Evolutionary conservation across 2,113 vertebrate genomes (phyloP), one percentile per base, ranked within the genome.

Genomic region (Toxotes chatareus): DNA sequence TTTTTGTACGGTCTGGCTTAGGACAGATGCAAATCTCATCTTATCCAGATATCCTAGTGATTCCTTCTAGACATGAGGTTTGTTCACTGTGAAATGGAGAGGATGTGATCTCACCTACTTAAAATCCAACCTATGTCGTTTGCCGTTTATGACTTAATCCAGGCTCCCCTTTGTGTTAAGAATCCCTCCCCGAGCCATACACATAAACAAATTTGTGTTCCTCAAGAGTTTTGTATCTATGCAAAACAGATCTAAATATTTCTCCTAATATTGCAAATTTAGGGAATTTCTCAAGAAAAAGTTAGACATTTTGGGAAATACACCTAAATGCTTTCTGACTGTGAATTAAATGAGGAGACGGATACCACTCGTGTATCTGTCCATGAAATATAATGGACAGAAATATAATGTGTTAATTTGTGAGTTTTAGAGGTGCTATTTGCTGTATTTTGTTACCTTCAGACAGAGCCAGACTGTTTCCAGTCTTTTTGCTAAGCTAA

Each of bases 41-140:
- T 78, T 51, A 61, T 78, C 42, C 69, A 75, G 17, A 76, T 84
- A 77, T 79, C 68, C 59, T 14, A 75, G 42, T 91, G 86, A 88
- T 85, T 88, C 86, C 34, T 90, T 89, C 81, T 87, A 77, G 77
- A 53, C 90, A n/a, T 76, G 80, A 57, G 47, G 92, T 93, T 96
- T 92, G 88, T 94, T 82, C 92, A 92, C 92, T 93, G 94, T 89
- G 84, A 89, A 63, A 94, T 90, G 91, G 74, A 94, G 82, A 97
- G 96, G 96, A 96, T 95, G 88, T 97, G 97, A 97, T 94, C 93
- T 98, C 96, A 98, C 94, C 83, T 88, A 75, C 46, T 81, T 96
- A 93, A 95, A 94, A 97, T 97, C 93, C 88, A 93, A 93, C 93
- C 92, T 94, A 95, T 95, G 94, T 94, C 91, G 92, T 95, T 93